Base-by-base conservation (phyloP, 1,140 invertebrate species). In the Campoletis sonorensis region DNA sequence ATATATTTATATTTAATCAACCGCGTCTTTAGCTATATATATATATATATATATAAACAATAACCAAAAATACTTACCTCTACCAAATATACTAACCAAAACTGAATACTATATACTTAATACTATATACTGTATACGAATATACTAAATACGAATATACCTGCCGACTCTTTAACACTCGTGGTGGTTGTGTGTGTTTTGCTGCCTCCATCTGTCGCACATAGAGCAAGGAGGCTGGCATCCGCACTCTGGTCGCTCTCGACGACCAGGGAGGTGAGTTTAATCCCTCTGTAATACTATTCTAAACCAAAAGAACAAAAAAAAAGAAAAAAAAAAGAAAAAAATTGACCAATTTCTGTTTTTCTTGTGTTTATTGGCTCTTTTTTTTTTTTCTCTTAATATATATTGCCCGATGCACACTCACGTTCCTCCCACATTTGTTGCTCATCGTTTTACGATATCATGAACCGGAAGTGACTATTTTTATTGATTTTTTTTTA, bases 251-350 rank as follows among this genome's bases (percentile, higher is more conserved):
- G 95, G 98, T 99, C 93, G 98, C 98, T 94, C 96, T 99, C 94
- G 98, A 99, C 94, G 97, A 98, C 95, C 98, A 99, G 96, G 98
- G 98, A 97, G 98, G 98, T 99, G 96, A 97, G 96, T 97, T 93
- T 92, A 93, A 92, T 61, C 75, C 51, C 75, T 77, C 91, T 85
- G 88, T 87, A 88, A 88, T 87, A 87, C 86, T 80, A 75, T 76
- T 64, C 72, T 68, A 79, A 45, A 70, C 26, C 5, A 45, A 45
- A 45, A 40, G 27, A 70, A 23, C 1, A 45, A 45, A 45, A 45
- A 33, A 33, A 33, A 33, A 7, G 30, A 79, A 71, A n/a, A n/a
- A 45, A 45, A 45, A 45, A 33, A 33, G 7, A 33, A 7, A 7
- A 79, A 71, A 33, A 37, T 58, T 80, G 21, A 67, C 77, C 61